These are phyloP conservation scores for Spisula solida DNA, from an alignment of 2,888 invertebrate genomes.

Conservation along the genomic window DNA sequence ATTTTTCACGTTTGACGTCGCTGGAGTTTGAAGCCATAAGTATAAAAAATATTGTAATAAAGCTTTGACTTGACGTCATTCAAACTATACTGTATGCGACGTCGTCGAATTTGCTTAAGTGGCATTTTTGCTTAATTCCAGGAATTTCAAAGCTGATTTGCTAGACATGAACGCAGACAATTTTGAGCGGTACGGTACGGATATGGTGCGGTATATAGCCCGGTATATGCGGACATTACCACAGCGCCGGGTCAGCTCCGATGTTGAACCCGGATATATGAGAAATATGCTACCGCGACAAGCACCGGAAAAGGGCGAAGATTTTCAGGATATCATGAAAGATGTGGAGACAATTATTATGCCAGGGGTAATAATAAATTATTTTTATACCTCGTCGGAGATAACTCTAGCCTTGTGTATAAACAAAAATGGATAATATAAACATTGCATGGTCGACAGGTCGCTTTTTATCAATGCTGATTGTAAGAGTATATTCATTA, in stretches of 20 bases:
- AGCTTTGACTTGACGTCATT: too few species aligned
- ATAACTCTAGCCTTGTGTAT: too few species aligned
- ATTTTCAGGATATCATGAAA: conserved; percentile 84
- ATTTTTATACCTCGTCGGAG: too few species aligned
- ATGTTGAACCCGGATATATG: conserved; percentile 86
- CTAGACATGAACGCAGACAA: conserved; percentile 73
- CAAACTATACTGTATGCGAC: too few species aligned
- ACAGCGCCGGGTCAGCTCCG: conserved; percentile 81
- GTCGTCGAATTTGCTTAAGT: too few species aligned
- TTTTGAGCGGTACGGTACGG: conserved; percentile 86
- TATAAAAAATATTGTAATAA: too few species aligned
- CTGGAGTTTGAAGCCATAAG: too few species aligned
- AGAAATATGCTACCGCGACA: conserved; percentile 81
- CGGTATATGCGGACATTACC: conserved; percentile 85
- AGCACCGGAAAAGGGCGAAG: conserved; percentile 84
- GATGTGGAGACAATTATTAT: conserved; percentile 86
- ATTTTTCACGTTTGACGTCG: too few species aligned
- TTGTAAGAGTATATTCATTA: too few species aligned
- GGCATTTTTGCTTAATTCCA: neutral
- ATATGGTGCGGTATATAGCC: conserved; percentile 87
- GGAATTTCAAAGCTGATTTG: conserved; percentile 48
- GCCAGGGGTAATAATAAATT: conserved; percentile 86
- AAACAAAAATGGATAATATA: too few species aligned
- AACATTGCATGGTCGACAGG: too few species aligned
- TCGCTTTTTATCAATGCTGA: too few species aligned